Evolutionary conservation across 1,140 invertebrate genomes (phyloP), one percentile per base, ranked within the genome.

Genomic region (Drosophila tsacasi): DNA sequence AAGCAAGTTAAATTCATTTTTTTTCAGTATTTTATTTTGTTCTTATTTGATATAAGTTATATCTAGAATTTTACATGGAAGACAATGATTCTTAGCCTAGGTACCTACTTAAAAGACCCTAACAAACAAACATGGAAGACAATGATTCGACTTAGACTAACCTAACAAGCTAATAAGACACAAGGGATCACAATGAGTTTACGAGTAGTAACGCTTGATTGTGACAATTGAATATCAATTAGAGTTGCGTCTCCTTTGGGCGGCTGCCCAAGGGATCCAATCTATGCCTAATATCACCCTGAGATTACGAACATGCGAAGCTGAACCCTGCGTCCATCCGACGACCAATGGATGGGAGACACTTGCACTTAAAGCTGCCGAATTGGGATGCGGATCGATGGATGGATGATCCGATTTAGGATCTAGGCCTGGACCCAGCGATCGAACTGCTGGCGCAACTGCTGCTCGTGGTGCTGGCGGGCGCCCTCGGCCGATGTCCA

Each of bases 401-500:
- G 62, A 17, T 42, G 10, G 62, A 19, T 42, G 10, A 57, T 27
- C 37, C 57, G n/a, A 13, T n/a, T 57, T 71, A 69, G 47, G 65
- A 69, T 67, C 60, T 94, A 96, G 76, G 95, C 95, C 93, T 96
- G 95, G 15, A 95, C 95, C 95, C 95, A 96, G 82, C 95, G 94
- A 83, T 95, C 95, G 93, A 90, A 91, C 44, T 92, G 92, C 49
- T 83, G 92, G 69, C 79, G 92, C 71, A 94, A 94, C 83, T 94
- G 93, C 59, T 95, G 94, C 47, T 86, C 79, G 52, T 81, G 68
- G n/a, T 83, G 75, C 37, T 69, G 93, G 68, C 79, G 93, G 40
- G 81, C 80, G 10, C 91, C 83, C 15, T 92, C 89, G 61, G 93
- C 93, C 2, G 95, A 94, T 23, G 95, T 95, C 95, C 95, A 96